A percentile compares a stretch with the other conserved stretches of the same genome.
phyloP scores from a whole-genome alignment of 2,113 vertebrate species.

The Amphiprion percula region DNA sequence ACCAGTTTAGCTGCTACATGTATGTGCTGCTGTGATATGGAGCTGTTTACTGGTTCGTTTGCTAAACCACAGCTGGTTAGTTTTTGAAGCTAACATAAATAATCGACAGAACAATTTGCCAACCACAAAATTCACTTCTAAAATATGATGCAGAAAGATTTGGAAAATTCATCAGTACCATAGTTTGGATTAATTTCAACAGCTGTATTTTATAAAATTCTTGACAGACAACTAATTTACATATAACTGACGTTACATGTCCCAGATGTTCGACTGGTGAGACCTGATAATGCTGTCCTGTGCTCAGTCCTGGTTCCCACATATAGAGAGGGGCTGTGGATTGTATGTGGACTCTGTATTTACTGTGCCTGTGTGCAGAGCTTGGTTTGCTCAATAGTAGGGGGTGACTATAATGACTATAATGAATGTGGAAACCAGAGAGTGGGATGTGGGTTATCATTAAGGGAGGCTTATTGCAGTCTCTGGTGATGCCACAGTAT shows the following conservation, averaged over 20 bases:
- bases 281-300: neutral
- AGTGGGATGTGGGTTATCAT: constrained; percentile 64
- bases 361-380: constrained; percentile 31
- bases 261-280: constrained; percentile 6
- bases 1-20: too few species aligned
- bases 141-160: neutral
- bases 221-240: neutral
- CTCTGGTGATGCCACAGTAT: constrained; percentile 51
- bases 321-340: constrained; percentile 8
- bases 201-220: neutral
- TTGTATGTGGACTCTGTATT: constrained; percentile 47
- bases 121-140: too few species aligned
- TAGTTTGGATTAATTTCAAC: neutral
- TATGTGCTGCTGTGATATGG: too few species aligned
- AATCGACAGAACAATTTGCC: neutral
- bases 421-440: constrained; percentile 64
- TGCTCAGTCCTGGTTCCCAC: constrained; percentile 16
- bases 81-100: neutral
- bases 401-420: constrained; percentile 67
- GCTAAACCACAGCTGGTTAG: neutral
- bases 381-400: constrained; percentile 49
- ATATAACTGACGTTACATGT: neutral
- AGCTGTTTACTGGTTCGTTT: too few species aligned
- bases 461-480: constrained; percentile 49
- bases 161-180: neutral